These are phyloP conservation scores for Kradibia gibbosae DNA, from an alignment of 1,140 invertebrate species.

Conservation along the genomic window DNA sequence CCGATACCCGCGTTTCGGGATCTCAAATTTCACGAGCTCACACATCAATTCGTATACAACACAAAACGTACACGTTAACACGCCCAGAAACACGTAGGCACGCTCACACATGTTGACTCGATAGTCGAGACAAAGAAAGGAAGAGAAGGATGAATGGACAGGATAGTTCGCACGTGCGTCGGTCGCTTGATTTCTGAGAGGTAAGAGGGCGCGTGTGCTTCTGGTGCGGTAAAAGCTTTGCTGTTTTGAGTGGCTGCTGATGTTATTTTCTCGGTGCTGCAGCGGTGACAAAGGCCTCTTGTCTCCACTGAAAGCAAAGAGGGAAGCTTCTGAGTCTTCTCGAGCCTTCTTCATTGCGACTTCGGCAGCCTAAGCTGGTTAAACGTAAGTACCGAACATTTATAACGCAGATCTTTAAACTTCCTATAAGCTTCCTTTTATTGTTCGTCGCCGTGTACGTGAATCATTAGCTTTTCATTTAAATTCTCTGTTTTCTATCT, in stretches of 20 bases:
- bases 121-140: background rate
- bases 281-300: background rate
- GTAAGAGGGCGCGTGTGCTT: background rate
- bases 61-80: too few species aligned
- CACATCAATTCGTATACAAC: too few species aligned
- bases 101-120: background rate
- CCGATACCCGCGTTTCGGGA: too few species aligned
- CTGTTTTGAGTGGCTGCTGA: background rate
- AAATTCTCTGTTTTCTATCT: too few species aligned
- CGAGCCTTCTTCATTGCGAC: background rate
- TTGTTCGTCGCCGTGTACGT: too few species aligned
- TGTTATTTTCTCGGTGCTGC: background rate
- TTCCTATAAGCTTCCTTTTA: too few species aligned
- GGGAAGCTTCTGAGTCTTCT: too few species aligned
- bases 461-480: too few species aligned
- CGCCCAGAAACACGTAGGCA: too few species aligned
- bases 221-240: background rate
- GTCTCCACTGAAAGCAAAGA: background rate
- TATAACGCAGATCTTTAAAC: too few species aligned
- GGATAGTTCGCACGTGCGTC: background rate
- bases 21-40: too few species aligned
- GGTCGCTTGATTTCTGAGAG: background rate
- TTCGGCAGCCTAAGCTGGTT: background rate
- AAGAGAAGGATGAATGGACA: background rate
- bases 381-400: slow-evolving; percentile 2